A percentile compares a stretch with the other conserved stretches of the same genome.
These are phyloP conservation scores for Ecdyonurus torrentis DNA, from an alignment of 2,888 invertebrate species.

Conservation along the genomic window DNA sequence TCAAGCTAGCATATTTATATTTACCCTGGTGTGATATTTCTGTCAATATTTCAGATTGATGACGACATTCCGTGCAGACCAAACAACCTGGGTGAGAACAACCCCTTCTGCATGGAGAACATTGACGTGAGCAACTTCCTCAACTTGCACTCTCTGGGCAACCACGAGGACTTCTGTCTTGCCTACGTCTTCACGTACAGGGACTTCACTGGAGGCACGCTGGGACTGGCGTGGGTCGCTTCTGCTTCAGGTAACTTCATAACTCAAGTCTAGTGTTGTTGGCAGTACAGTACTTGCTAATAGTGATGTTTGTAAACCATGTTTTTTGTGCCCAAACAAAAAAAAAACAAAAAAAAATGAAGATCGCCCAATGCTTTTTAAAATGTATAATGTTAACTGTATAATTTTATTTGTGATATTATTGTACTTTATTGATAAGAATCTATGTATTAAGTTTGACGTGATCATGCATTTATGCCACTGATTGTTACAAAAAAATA, in stretches of 20 bases:
- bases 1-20: no score
- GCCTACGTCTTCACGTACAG: slow-evolving; percentile 98
- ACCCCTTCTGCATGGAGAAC: slow-evolving; percentile 88
- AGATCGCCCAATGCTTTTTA: not conserved
- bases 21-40: no score
- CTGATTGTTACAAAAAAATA: no score
- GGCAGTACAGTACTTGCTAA: not conserved
- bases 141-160: slow-evolving; percentile 89
- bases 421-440: no score
- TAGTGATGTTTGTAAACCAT: not conserved
- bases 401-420: no score
- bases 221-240: slow-evolving; percentile 98
- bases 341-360: no score
- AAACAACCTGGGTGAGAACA: slow-evolving; percentile 46
- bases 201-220: slow-evolving; percentile 94
- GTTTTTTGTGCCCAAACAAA: no score
- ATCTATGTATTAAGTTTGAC: not conserved
- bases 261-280: not conserved
- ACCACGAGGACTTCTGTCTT: slow-evolving; percentile 96
- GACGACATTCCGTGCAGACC: slow-evolving; percentile 66
- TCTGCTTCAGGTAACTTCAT: slow-evolving; percentile 70
- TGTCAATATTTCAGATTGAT: slow-evolving; percentile 85
- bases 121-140: slow-evolving; percentile 98
- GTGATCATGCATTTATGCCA: no score
- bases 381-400: not conserved